Evolutionary conservation across 2,797 vertebrate species (phyloP).

Genomic region (Cetoscarus ocellatus): DNA sequence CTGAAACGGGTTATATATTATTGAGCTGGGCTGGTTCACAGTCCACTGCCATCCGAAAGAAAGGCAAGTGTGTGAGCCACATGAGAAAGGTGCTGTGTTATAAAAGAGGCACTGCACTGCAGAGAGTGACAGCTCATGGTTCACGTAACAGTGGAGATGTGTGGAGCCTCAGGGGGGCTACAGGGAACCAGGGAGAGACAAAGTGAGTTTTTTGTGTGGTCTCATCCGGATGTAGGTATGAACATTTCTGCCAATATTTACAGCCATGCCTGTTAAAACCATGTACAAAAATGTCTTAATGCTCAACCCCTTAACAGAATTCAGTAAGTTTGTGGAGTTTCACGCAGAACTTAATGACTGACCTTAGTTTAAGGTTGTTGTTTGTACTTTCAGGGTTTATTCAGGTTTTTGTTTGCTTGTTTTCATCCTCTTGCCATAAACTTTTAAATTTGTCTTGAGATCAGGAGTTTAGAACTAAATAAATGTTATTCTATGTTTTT

Average conservation of each 20-base stretch:
- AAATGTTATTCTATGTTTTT: no score
- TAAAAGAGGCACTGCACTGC: conserved; percentile 36
- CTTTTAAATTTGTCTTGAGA: no score
- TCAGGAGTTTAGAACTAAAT: no score
- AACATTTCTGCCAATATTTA: conserved; percentile 2
- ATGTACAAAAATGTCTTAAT: no score
- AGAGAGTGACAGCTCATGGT: conserved; percentile 60
- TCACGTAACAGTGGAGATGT: conserved; percentile 46
- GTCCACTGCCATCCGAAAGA: conserved; percentile 17
- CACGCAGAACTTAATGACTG: no score
- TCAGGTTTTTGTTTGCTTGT: no score
- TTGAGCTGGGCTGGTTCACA: conserved; percentile 38
- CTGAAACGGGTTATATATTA: conserved; percentile 35
- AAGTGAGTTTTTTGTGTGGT: conserved; percentile 13
- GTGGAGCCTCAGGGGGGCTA: conserved; percentile 4
- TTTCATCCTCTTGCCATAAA: no score
- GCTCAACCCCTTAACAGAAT: no score
- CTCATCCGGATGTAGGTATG: conserved; percentile 9
- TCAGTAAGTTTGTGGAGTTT: no score
- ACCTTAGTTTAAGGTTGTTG: no score
- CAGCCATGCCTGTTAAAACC: no score
- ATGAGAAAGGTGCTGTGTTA: conserved; percentile 29
- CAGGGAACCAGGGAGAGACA: not conserved
- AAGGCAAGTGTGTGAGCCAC: not conserved
- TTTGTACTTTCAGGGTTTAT: no score